These are phyloP conservation scores for Threskiornis aethiopicus DNA, from an alignment of 2,797 vertebrate genomes.

Conservation along the genomic window DNA sequence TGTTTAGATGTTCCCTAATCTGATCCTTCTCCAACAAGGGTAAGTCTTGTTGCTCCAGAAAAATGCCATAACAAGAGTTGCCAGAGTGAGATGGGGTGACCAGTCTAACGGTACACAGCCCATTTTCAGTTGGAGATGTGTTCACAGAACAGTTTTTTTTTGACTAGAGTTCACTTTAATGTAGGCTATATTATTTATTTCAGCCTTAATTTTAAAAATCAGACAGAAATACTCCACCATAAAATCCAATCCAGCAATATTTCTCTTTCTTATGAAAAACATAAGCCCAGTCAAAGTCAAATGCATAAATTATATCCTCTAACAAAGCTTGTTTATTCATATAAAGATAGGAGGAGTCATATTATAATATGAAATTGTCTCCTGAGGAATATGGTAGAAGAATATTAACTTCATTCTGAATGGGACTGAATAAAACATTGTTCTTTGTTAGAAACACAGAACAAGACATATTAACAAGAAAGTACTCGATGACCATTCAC, in stretches of 20 bases:
- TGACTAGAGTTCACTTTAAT: not conserved
- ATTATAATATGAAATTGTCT: not conserved
- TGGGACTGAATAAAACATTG: not conserved
- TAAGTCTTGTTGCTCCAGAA: not conserved
- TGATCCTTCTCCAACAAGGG: not conserved
- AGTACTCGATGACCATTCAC: not conserved
- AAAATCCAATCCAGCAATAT: not conserved
- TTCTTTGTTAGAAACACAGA: not conserved
- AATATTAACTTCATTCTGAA: not conserved
- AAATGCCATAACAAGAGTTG: not conserved
- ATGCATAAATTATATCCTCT: not conserved
- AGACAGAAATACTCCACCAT: not conserved
- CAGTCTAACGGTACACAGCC: not conserved
- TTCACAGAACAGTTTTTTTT: not conserved
- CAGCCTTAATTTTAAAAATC: not conserved
- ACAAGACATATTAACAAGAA: not conserved
- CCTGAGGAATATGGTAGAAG: not conserved
- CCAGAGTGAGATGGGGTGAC: not conserved
- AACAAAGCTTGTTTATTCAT: not conserved
- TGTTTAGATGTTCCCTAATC: not conserved
- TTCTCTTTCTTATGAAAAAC: not conserved
- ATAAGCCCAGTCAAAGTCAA: not conserved
- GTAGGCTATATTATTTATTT: not conserved
- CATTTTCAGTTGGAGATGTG: not conserved
- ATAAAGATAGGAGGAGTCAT: not conserved